Base-by-base conservation (phyloP, 2,113 vertebrate genomes). In the Pampusana beccarii region DNA sequence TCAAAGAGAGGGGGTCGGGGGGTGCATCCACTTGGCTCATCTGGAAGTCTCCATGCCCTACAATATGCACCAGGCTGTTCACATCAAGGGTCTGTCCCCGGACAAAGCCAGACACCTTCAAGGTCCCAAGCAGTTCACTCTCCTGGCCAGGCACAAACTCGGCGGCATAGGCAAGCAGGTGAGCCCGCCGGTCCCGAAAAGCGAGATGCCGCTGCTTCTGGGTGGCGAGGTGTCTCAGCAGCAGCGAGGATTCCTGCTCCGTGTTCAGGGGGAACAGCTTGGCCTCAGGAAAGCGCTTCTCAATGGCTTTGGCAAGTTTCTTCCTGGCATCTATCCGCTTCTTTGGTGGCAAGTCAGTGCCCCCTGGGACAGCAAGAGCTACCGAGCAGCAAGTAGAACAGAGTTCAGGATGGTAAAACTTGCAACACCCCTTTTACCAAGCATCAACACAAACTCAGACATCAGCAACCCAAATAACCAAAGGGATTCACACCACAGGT, bases 1-100 rank as follows among this genome's bases (percentile, higher is more conserved):
- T 98, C 66, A 99, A 91, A 18, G 98, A 98, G 36, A 99, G 98
- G 4, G 99, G 99, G 70, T 99, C 99, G 4, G 95, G 54, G 4
- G 99, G 98, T 0, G 98, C 99, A 92, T 99, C 99, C 36, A 99
- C 98, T 93, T 99, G 99, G 81, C 98, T 98, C 93, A 99, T 97
- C 97, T 99, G 99, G 97, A 99, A 99, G 97, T 99, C 99, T 54
- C 99, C 99, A 1, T 99, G 98, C 51, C 99, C 99, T 90, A 98
- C 97, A 9, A 99, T 98, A 90, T 99, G 99, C 83, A 99, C 97
- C 92, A 99, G 97, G 77, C 98, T 98, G 97, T 99, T 99, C 25
- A 99, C 99, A 1, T 82, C 84, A 11, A 99, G 96, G 65, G 98
- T 96, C 51, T 97, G 98, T 6, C 99, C 99, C 29, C 99, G 98